phyloP scores from a whole-genome alignment of 2,888 invertebrate species.

The Priocnemis perturbator region DNA sequence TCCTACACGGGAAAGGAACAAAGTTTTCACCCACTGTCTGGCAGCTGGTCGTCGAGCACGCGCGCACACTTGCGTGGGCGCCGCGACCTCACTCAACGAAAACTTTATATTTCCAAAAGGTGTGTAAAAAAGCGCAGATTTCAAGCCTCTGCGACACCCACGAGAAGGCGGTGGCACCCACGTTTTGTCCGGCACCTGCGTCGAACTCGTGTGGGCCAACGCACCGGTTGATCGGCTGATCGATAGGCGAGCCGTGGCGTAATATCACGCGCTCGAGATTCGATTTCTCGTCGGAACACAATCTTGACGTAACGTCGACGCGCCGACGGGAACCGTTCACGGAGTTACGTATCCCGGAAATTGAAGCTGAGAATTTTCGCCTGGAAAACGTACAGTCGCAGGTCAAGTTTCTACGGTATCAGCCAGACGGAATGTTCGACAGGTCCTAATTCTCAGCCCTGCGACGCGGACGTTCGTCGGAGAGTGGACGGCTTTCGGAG shows the following conservation, averaged over 20 bases:
- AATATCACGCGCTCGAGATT: conserved; percentile 30
- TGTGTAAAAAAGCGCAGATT: conserved; percentile 52
- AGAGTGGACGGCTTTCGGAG: too few relatives aligned
- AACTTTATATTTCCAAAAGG: conserved; percentile 58
- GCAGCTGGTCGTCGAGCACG: conserved; percentile 48
- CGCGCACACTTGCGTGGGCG: conserved; percentile 36
- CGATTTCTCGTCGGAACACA: conserved; percentile 15
- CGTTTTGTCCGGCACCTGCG: conserved; percentile 55
- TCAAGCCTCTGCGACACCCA: conserved; percentile 53
- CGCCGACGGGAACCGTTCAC: too few relatives aligned
- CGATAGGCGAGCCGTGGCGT: conserved; percentile 33
- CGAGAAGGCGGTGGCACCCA: conserved; percentile 47
- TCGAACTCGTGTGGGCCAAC: conserved; percentile 37
- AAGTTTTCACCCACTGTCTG: conserved; percentile 52
- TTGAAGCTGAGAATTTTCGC: too few relatives aligned
- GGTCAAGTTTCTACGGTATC: too few relatives aligned
- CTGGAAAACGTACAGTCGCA: too few relatives aligned
- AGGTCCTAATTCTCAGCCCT: too few relatives aligned
- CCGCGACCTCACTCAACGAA: conserved; percentile 52
- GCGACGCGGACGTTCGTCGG: too few relatives aligned
- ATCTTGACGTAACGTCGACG: not conserved
- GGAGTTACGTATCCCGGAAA: too few relatives aligned
- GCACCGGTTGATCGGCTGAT: conserved; percentile 44
- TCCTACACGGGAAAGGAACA: conserved; percentile 58
- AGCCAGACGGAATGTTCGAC: too few relatives aligned